Evolutionary conservation across 2,888 invertebrate species (phyloP), one percentile per base, ranked within the genome.

Genomic region (Acrobasis repandana): DNA sequence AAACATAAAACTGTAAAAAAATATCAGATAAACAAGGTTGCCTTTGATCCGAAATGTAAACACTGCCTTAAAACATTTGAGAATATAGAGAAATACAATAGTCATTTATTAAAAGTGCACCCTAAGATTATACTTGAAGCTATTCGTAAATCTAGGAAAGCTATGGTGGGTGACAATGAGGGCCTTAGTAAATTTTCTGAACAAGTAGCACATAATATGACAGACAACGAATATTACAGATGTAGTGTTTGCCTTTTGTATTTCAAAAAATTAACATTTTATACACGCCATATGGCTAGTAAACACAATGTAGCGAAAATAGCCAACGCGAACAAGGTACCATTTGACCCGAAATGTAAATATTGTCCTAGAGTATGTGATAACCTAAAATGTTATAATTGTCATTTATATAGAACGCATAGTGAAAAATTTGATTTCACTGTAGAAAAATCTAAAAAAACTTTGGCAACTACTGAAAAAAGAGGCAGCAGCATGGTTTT

Each of bases 351-450:
- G 9, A 49, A 61, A 28, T 67, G 67, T 56, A 63, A 59, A 61
- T 62, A 51, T 57, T 79, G 79, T 62, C 38, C 56, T 18, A 34
- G 28, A 5, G 62, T 59, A 65, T 61, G 43, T 54, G 14, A 11
- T 15, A 64, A 62, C 62, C 36, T 68, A 2, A 58, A 58, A 20
- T 57, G 59, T 34, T 72, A 74, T 65, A 78, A 79, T 67, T 11
- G 5, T 6, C 79, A 79, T 66, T 61, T 79, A 16, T 28, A 59
- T 9, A 18, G 15, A 4, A 34, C 9, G 1, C 51, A 51, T 15
- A 8, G n/a, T 8, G 33, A 9, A 33, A 33, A 51, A 51, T 43
- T 43, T 28, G 28, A 28, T 28, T 28, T 28, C 43, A n/a, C n/a
- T n/a, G n/a, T 43, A 14, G 43, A 43, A 10, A 43, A 14, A 43